Evolutionary conservation across 2,888 invertebrate species (phyloP).

Genomic region (Torymus aiolomorphi): DNA sequence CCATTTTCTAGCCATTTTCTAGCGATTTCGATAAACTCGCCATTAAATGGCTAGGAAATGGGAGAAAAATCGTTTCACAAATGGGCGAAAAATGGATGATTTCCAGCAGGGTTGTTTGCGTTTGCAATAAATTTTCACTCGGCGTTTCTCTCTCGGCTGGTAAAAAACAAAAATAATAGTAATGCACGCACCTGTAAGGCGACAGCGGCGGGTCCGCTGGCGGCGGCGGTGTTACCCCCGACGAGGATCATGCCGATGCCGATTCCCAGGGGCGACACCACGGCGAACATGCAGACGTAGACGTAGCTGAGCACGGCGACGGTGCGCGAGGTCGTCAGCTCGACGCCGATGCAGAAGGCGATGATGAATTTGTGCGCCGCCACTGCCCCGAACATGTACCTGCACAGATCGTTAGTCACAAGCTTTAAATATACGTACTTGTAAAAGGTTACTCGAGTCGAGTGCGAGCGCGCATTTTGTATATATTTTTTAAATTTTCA

Average conservation of each 20-base stretch:
- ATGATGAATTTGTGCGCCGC: conserved; percentile 91
- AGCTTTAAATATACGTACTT: not conserved
- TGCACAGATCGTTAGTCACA: conserved; percentile 62
- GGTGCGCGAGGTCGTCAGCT: conserved; percentile 85
- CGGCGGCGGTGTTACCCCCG: conserved; percentile 78
- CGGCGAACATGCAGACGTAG: conserved; percentile 86
- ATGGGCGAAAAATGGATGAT: no score
- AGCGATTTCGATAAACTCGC: no score
- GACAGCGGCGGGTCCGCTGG: conserved; percentile 78
- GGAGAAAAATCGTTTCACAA: no score
- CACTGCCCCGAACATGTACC: conserved; percentile 90
- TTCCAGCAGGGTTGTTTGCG: no score
- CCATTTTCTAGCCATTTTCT: no score
- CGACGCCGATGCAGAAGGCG: conserved; percentile 92
- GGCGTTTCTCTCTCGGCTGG: not conserved
- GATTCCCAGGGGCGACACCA: conserved; percentile 88
- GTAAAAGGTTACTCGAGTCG: no score
- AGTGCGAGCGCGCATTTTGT: no score
- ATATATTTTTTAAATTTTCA: no score
- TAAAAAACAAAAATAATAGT: no score
- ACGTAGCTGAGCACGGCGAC: conserved; percentile 80
- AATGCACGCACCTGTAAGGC: conserved; percentile 67
- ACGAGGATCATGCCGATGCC: conserved; percentile 84
- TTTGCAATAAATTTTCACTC: no score
- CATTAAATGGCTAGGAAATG: no score